Evolutionary conservation across 1,140 invertebrate genomes (phyloP), one percentile per base, ranked within the genome.

Genomic region (Eubasilissa regina): DNA sequence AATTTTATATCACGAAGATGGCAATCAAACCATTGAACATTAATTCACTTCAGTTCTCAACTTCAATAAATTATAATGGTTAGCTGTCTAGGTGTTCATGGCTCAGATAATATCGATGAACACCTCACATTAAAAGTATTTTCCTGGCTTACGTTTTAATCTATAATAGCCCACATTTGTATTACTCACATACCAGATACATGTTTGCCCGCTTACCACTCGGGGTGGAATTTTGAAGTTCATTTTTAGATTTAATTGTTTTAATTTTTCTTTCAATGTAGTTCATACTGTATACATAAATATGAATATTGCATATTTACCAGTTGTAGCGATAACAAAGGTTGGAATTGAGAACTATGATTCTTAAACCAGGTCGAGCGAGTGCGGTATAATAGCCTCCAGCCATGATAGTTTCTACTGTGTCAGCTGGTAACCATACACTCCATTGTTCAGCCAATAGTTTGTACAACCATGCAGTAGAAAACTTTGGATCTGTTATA

Each of bases 261-360:
- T 11, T n/a, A 13, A 35, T 21, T 64, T 64, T 25, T 64, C n/a
- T 25, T 12, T 35, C 17, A 11, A 64, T 35, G 25, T 35, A 35
- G 25, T 35, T 35, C 6, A 35, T 6, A 35, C n/a, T n/a, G n/a
- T 35, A 6, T 6, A 35, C 25, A 35, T 35, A 44, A 45, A 66
- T 12, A 1, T 8, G 13, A 25, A n/a, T 35, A 55, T 25, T 35
- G 25, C 25, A 0, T 25, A 85, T 90, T 87, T 89, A 95, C 94
- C 94, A 94, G 84, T 95, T 96, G 48, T 88, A 91, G 72, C 86
- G 90, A 81, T 94, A 95, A 81, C 93, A 94, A 4, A 94, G 89
- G 81, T 95, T 96, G 79, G 91, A 94, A 84, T 96, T 96, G 0
- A 96, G 80, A 0, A 90, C 91, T 80, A 96, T 93, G 44, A 95